phyloP scores from a whole-genome alignment of 2,113 vertebrate species.

The Zosterops borbonicus region DNA sequence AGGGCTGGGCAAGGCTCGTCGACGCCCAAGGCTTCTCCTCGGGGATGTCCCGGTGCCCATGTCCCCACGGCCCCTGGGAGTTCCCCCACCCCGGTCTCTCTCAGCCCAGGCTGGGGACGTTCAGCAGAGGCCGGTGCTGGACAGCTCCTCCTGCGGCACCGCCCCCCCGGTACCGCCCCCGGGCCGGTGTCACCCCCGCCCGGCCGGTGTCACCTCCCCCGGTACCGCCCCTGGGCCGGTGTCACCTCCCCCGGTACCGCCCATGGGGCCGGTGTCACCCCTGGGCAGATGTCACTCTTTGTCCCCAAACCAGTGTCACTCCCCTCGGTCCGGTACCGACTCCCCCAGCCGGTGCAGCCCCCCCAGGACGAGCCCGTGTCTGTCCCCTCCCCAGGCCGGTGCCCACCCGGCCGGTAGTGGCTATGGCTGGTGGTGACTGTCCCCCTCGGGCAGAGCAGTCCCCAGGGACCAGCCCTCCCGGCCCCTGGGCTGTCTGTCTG shows the following conservation, averaged over 20 bases:
- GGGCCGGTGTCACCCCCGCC: not conserved
- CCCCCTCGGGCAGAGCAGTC: not conserved
- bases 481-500: not conserved
- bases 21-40: not conserved
- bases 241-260: not conserved
- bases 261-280: no score
- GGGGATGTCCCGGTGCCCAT: not conserved
- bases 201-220: not conserved
- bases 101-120: not conserved
- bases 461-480: not conserved
- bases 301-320: not conserved
- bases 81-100: not conserved
- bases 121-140: constrained; percentile 30
- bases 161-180: not conserved
- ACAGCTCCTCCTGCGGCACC: constrained; percentile 19
- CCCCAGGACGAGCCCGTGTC: not conserved
- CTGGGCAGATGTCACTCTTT: not conserved
- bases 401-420: not conserved
- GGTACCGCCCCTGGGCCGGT: not conserved
- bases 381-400: not conserved
- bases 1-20: not conserved
- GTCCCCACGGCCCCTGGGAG: not conserved
- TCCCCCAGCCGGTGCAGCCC: not conserved
- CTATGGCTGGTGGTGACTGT: not conserved
- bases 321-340: not conserved